Percentiles rank a stretch among this genome's conserved stretches.
Evolutionary conservation across 2,888 invertebrate genomes (phyloP).

Genomic region (Rhingia campestris): DNA sequence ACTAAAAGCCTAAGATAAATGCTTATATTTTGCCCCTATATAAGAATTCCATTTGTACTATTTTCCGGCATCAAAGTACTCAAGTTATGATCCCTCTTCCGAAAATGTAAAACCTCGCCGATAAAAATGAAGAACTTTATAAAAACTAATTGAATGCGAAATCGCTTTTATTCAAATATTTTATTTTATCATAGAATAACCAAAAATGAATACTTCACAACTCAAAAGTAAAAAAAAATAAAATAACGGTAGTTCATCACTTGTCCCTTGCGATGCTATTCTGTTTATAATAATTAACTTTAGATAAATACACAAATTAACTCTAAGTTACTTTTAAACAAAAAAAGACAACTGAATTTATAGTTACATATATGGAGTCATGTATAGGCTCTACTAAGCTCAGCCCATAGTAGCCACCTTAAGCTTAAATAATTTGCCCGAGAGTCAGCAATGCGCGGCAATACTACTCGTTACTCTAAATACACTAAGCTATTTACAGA

Average conservation of each 20-base stretch:
- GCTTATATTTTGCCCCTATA: no score
- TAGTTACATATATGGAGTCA: not conserved
- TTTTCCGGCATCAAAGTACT: no score
- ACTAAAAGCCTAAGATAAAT: no score
- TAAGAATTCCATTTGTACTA: no score
- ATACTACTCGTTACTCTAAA: slow-evolving; percentile 32
- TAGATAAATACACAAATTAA: slow-evolving; percentile 66
- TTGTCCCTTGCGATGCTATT: slow-evolving; percentile 29
- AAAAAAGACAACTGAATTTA: slow-evolving; percentile 29
- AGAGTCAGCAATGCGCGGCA: slow-evolving; percentile 36
- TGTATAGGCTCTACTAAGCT: not conserved
- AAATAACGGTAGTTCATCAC: slow-evolving; percentile 47
- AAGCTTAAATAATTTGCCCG: slow-evolving; percentile 3
- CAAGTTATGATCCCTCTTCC: no score
- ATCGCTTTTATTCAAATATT: slow-evolving; percentile 51
- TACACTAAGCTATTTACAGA: slow-evolving; percentile 63
- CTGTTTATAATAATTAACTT: slow-evolving; percentile 44
- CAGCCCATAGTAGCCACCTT: not conserved
- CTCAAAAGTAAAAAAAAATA: slow-evolving; percentile 70
- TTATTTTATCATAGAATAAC: slow-evolving; percentile 56
- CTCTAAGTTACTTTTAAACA: slow-evolving; percentile 42
- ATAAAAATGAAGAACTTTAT: not conserved
- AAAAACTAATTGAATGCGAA: slow-evolving; percentile 22
- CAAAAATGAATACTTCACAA: slow-evolving; percentile 66
- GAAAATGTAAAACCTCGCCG: not conserved